Percentiles rank a stretch among this genome's conserved stretches.
phyloP scores from a whole-genome alignment of 2,797 vertebrate species.

The Neosalanx taihuensis region DNA sequence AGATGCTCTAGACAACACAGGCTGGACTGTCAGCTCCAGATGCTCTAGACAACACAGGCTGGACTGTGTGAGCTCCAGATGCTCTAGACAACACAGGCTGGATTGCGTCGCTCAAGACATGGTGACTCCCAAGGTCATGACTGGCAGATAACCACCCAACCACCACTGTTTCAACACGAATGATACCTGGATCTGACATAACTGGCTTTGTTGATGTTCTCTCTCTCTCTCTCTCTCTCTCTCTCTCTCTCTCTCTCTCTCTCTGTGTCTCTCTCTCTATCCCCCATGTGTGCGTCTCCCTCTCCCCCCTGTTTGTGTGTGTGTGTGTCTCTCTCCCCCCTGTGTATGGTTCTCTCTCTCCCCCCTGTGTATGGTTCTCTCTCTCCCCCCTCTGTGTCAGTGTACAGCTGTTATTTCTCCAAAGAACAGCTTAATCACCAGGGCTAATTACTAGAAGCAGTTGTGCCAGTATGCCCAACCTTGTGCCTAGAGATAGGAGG shows the following conservation, averaged over 20 bases:
- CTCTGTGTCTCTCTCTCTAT: background rate
- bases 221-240: constrained; percentile 37
- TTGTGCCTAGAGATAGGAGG: constrained; percentile 40
- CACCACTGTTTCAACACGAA: constrained; percentile 44
- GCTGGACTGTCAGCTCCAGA: background rate
- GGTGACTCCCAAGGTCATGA: constrained; percentile 54
- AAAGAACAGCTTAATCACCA: constrained; percentile 50
- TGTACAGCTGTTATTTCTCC: constrained; percentile 37
- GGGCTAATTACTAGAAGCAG: constrained; percentile 53
- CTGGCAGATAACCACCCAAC: constrained; percentile 44
- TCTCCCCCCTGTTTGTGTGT: constrained; percentile 42
- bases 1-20: too few species aligned
- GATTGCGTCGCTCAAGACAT: constrained; percentile 33
- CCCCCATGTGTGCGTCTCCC: constrained; percentile 21
- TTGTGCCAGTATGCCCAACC: constrained; percentile 29
- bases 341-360: background rate
- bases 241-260: constrained; percentile 12
- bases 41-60: background rate
- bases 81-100: background rate
- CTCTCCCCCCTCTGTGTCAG: constrained; percentile 7
- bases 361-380: background rate
- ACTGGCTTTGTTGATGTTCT: constrained; percentile 12
- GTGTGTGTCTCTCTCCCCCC: constrained; percentile 37
- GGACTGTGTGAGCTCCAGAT: constrained; percentile 15
- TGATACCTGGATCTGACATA: constrained; percentile 30